Evolutionary conservation across 2,113 vertebrate genomes (phyloP).

Genomic region (Mesembrinibis cayennensis): DNA sequence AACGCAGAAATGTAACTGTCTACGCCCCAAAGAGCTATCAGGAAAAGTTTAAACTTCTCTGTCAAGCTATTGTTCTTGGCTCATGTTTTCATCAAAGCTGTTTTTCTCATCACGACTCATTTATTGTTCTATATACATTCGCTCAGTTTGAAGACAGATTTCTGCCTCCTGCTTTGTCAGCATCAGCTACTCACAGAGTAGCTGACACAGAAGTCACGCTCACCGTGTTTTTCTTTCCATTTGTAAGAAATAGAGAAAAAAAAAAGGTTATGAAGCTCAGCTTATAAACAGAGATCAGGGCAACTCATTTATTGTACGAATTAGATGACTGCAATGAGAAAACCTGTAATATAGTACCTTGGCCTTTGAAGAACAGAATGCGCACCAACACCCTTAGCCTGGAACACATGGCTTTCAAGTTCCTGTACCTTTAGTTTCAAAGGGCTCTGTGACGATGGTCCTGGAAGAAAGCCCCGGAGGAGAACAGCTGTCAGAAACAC

Average conservation of each 20-base stretch:
- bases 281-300: neutral
- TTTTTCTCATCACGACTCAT: neutral
- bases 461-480: neutral
- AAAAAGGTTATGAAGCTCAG: neutral
- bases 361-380: neutral
- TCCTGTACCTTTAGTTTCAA: neutral
- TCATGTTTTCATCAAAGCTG: neutral
- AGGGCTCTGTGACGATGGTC: neutral
- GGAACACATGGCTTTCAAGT: neutral
- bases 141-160: neutral
- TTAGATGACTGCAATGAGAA: neutral
- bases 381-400: neutral
- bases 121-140: neutral
- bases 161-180: neutral
- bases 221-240: neutral
- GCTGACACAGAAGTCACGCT: neutral
- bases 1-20: constrained; percentile 13
- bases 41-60: constrained; percentile 2
- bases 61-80: constrained; percentile 27
- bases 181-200: neutral
- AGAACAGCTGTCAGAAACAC: neutral
- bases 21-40: neutral
- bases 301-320: neutral
- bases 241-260: neutral
- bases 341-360: neutral